phyloP scores from a whole-genome alignment of 2,797 vertebrate genomes.

The Alosa sapidissima region DNA sequence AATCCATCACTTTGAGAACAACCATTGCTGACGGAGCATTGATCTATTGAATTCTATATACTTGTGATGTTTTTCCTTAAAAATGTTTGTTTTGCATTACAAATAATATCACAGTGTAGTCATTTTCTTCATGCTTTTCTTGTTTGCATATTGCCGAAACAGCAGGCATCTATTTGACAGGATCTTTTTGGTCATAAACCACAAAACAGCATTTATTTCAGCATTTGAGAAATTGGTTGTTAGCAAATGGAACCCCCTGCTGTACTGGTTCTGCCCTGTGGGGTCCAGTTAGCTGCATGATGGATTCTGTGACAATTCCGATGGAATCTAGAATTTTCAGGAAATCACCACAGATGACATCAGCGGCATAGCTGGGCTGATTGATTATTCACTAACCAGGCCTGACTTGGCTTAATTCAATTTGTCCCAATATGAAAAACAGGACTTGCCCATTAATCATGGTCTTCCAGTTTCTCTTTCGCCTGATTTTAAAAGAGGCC shows the following conservation, averaged over 20 bases:
- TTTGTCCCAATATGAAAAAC: slow-evolving; percentile 46
- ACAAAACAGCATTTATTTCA: slow-evolving; percentile 7
- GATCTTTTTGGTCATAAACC: background rate
- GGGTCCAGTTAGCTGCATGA: background rate
- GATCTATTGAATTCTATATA: background rate
- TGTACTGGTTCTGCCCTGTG: background rate
- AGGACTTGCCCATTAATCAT: background rate
- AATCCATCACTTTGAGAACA: slow-evolving; percentile 5
- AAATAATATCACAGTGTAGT: background rate
- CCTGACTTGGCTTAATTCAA: slow-evolving; percentile 64
- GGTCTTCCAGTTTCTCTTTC: background rate
- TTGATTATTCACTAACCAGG: slow-evolving; percentile 72
- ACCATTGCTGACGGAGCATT: background rate
- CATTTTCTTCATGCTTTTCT: background rate
- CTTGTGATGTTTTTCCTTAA: background rate
- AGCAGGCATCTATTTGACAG: background rate
- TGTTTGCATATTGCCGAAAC: background rate
- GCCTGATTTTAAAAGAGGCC: slow-evolving; percentile 6
- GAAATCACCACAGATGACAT: slow-evolving; percentile 65
- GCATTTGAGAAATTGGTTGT: background rate
- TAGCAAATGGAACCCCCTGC: background rate
- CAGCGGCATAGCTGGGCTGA: slow-evolving; percentile 64
- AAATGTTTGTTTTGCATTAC: slow-evolving; percentile 1
- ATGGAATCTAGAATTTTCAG: slow-evolving; percentile 64
- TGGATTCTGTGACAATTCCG: slow-evolving; percentile 14